phyloP scores from a whole-genome alignment of 2,113 vertebrate species.

The Microtus montanus region DNA sequence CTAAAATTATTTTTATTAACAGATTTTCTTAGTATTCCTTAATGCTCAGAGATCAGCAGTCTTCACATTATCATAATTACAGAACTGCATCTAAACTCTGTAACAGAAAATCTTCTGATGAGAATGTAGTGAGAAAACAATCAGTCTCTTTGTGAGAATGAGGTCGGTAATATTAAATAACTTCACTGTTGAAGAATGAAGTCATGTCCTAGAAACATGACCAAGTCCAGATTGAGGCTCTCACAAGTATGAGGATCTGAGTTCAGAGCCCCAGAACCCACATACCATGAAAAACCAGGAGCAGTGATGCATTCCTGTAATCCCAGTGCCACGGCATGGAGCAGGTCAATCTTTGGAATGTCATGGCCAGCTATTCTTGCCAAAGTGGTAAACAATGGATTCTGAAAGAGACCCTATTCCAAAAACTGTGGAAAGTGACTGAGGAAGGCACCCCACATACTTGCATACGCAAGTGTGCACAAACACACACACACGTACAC shows the following conservation, averaged over 20 bases:
- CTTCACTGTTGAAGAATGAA: neutral
- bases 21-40: neutral
- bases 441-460: neutral
- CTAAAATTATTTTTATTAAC: constrained; percentile 7
- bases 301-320: no score
- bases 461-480: no score
- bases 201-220: neutral
- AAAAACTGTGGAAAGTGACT: neutral
- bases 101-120: neutral
- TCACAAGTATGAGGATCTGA: neutral
- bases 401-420: neutral
- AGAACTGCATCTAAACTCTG: neutral
- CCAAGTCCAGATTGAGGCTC: neutral
- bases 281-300: neutral
- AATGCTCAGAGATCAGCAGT: neutral
- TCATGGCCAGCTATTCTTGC: no score
- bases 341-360: neutral
- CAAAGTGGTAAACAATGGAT: neutral
- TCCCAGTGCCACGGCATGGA: no score
- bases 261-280: neutral
- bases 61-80: neutral
- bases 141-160: neutral
- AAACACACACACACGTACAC: neutral
- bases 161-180: neutral
- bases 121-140: neutral